Base-by-base conservation (phyloP, 2,113 vertebrate genomes). In the Myanophis thanlyinensis region DNA sequence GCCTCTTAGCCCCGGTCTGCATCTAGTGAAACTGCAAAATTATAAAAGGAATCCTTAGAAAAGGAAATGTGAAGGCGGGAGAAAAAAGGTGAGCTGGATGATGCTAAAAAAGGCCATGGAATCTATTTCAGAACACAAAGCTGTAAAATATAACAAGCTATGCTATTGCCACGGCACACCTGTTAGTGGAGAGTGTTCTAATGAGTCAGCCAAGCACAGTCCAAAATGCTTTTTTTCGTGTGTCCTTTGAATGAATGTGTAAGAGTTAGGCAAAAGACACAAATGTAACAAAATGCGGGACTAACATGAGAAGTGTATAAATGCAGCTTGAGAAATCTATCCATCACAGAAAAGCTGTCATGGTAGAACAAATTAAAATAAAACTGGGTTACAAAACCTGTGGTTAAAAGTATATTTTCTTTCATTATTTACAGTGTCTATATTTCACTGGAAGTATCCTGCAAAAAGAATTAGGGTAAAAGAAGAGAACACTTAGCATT, bases 101-200 rank as follows among this genome's bases (percentile, higher is more conserved):
- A 93, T 90, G 22, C 90, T 92, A 88, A 90, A 95, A 80, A 94
- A 87, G 6, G 10, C 84, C 0, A 0, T 22, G 25, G 85, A 91
- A 91, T 73, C 40, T 46, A 48, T 25, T 4, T 90, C 13, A 0
- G 0, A 0, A 3, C 86, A 47, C 85, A 90, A 80, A 86, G 91
- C 89, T 53, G 87, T 25, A 86, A 90, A 85, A 52, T 51, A 40
- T 0, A 44, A 84, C n/a, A 52, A 15, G 67, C 1, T 12, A 2
- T 44, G 73, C 89, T 15, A 56, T 48, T 88, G 85, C 59, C 91
- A 44, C 30, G 1, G 9, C 0, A 0, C 88, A 89, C 94, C 94
- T 94, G 88, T 87, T 90, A 94, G 85, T 89, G 95, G 93, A 85
- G 46, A 90, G 40, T 53, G 15, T 18, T 91, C 67, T 30, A 30